Base-by-base conservation (phyloP, 2,888 invertebrate species). In the Phymatocera aterrima region DNA sequence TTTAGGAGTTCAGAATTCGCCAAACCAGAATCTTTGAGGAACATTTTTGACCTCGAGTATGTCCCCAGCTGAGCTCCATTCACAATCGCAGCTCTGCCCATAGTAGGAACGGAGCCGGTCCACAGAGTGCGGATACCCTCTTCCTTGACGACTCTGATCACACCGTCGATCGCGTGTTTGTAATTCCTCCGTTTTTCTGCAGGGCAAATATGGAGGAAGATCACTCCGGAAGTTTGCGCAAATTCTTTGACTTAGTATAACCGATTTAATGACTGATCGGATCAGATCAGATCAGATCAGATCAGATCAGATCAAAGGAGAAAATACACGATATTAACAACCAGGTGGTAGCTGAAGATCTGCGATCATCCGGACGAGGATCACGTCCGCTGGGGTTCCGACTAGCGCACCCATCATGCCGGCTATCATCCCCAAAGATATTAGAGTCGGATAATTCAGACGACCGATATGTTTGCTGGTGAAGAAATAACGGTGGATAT, bases 61-160 rank as follows among this genome's bases (percentile, higher is more conserved):
- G 94, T 94, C 3, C 94, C 93, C 77, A 95, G 88, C 85, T 95
- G 94, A 18, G 94, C 93, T 34, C 93, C 93, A 87, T 94, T 95
- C 5, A 94, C 94, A 1, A 95, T 93, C 91, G 94, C 93, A 2
- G 94, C 94, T 81, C 90, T 83, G 8, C 86, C 85, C 86, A 91
- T 90, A 0, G 91, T 91, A 10, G 91, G 90, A 34, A 89, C 80
- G 3, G 90, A 88, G 64, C 91, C 94, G 86, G 94, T 91, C 94
- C 94, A 95, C 31, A 95, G 86, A n/a, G 93, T 92, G 0, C 90
- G 72, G 1, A 92, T 78, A 3, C 94, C 94, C 87, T 95, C 95
- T 84, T 94, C 94, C 78, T 88, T 90, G 1, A 91, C 87, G 68
- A 95, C 93, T 80, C 93, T 88, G 10, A 87, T 81, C n/a, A 94